Evolutionary conservation across 2,888 invertebrate genomes (phyloP).

Genomic region (Habroteleia sp.): DNA sequence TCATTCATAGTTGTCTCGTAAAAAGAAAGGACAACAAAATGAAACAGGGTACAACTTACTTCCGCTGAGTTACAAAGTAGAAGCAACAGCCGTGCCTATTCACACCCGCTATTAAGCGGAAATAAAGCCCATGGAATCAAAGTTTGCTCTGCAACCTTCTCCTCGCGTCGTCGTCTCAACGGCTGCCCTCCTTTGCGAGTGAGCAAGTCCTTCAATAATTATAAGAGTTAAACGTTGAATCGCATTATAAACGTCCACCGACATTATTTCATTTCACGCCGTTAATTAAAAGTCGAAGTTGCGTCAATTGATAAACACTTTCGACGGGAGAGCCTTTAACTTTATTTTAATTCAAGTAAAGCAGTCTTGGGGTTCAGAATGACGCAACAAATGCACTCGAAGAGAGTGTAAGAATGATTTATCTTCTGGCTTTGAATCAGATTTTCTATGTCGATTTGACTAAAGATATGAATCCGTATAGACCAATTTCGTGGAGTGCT

Average conservation of each 20-base stretch:
- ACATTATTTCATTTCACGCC: conserved; percentile 55
- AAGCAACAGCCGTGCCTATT: conserved; percentile 73
- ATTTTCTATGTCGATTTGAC: conserved; percentile 60
- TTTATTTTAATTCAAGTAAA: conserved; percentile 30
- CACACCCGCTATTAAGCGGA: conserved; percentile 74
- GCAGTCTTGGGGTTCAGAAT: conserved; percentile 3
- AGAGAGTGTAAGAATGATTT: conserved; percentile 55
- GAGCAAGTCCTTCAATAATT: conserved; percentile 48
- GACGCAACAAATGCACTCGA: conserved; percentile 13
- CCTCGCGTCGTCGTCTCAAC: conserved; percentile 36
- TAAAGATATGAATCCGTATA: conserved; percentile 58
- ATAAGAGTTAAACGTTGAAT: conserved; percentile 33
- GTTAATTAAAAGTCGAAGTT: conserved; percentile 63
- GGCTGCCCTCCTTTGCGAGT: conserved; percentile 33
- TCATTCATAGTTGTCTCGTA: conserved; percentile 68
- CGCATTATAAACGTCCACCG: conserved; percentile 32
- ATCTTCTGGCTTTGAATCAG: conserved; percentile 60
- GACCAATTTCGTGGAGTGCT: conserved; percentile 59
- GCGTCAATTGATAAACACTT: conserved; percentile 36
- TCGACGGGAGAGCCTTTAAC: conserved; percentile 25
- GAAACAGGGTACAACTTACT: conserved; percentile 73
- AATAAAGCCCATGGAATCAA: conserved; percentile 72
- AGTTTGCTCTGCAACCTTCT: conserved; percentile 53
- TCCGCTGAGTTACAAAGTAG: conserved; percentile 71
- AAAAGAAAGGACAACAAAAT: conserved; percentile 68